These are phyloP conservation scores for Bradypodion pumilum DNA, from an alignment of 2,797 vertebrate species.

Conservation along the genomic window DNA sequence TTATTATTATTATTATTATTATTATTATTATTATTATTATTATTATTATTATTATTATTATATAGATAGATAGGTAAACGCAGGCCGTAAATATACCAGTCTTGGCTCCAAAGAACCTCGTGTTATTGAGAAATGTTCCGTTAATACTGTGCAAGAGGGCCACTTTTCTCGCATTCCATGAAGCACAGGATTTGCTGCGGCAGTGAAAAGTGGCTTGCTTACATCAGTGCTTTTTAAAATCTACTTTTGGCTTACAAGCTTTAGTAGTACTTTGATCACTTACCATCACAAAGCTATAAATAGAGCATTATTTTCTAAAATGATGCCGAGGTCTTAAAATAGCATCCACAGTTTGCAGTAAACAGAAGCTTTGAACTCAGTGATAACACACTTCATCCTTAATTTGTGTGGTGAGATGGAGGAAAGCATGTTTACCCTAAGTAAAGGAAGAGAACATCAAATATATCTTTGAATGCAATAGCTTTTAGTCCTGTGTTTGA, in stretches of 20 bases:
- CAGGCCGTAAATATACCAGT: too few species aligned
- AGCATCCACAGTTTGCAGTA: not conserved
- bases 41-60: too few species aligned
- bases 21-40: too few species aligned
- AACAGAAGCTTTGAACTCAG: slow-evolving; percentile 33
- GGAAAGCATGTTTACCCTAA: not conserved
- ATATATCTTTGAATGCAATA: slow-evolving; percentile 29
- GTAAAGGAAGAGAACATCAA: slow-evolving; percentile 8
- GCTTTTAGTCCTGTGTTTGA: not conserved
- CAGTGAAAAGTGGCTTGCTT: not conserved
- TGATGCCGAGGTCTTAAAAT: slow-evolving; percentile 15
- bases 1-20: too few species aligned
- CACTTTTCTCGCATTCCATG: not conserved
- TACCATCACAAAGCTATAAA: not conserved
- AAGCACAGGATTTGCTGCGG: not conserved
- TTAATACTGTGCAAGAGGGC: not conserved
- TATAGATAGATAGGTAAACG: not conserved
- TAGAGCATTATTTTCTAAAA: not conserved
- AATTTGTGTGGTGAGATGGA: not conserved
- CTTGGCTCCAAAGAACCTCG: not conserved
- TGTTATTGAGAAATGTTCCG: not conserved
- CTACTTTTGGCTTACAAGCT: slow-evolving; percentile 26
- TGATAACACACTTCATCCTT: slow-evolving; percentile 15
- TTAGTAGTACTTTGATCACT: not conserved
- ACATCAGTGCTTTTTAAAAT: not conserved